Evolutionary conservation across 2,797 vertebrate species (phyloP), one percentile per base, ranked within the genome.

Genomic region (Tachyglossus aculeatus): DNA sequence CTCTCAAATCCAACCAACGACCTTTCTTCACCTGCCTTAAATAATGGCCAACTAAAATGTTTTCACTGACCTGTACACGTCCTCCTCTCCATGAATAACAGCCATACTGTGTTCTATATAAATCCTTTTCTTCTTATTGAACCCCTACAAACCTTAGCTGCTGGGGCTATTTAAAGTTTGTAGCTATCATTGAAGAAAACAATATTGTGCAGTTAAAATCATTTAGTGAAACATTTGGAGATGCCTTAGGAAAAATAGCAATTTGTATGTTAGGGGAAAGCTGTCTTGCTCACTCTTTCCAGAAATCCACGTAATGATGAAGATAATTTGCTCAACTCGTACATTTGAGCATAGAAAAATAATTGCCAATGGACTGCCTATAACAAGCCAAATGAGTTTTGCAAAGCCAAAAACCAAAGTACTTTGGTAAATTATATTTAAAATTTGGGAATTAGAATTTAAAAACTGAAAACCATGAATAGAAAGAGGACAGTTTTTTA

Each of bases 391-490:
- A 86, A 82, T 24, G 14, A 65, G 66, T 67, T 67, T 44, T 83
- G 51, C 83, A 79, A 76, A 84, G 79, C 53, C 52, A 60, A 85
- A 34, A 77, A 58, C 52, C 29, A 73, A 73, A 81, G 54, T 81
- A 75, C 74, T 80, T 64, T 80, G 54, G 67, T 79, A 58, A 75
- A 69, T 85, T 33, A 71, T 37, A 85, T 52, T 66, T 71, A 52
- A 56, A 86, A 58, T 86, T 89, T 67, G 21, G 68, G 55, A 78
- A 58, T 77, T 74, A 67, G 51, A 52, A 79, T 71, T 82, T 80
- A 66, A 67, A 86, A 87, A 86, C 88, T 67, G 85, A 82, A 57
- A 29, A 2, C 53, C 67, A 53, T 81, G 59, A 76, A 81, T 80
- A 84, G 83, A 80, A 73, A 69, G 64, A 75, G 62, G 51, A 67